Evolutionary conservation across 2,797 vertebrate species (phyloP).

Genomic region (Scleropages formosus): DNA sequence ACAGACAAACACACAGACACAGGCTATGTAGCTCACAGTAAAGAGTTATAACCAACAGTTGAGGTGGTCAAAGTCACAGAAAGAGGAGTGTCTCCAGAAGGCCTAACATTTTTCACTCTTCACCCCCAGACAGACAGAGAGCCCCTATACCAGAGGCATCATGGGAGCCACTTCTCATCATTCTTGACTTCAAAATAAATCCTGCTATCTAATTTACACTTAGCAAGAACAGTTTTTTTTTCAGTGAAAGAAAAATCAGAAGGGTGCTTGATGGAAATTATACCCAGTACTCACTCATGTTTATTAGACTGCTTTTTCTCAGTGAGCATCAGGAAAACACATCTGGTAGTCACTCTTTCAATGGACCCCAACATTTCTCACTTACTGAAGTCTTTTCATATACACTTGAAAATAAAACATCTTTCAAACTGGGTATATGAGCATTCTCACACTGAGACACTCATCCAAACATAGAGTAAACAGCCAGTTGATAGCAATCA

Average conservation of each 20-base stretch:
- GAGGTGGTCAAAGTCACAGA: too few relatives aligned
- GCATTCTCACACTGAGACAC: not conserved
- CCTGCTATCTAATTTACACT: constrained; percentile 10
- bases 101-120: too few relatives aligned
- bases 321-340: not conserved
- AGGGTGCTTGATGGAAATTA: not conserved
- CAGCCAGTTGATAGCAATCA: not conserved
- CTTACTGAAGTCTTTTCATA: not conserved
- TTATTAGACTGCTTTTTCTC: not conserved
- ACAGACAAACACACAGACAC: constrained; percentile 11
- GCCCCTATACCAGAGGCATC: not conserved
- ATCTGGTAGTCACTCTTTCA: not conserved
- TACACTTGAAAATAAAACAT: constrained; percentile 14
- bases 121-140: too few relatives aligned
- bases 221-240: constrained; percentile 12
- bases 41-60: too few relatives aligned
- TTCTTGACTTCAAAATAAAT: constrained; percentile 13
- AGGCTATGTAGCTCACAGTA: too few relatives aligned
- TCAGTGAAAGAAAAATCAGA: not conserved
- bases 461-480: not conserved
- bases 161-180: not conserved
- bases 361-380: not conserved
- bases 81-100: too few relatives aligned
- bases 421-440: not conserved
- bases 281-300: not conserved